Evolutionary conservation across 1,140 invertebrate species (phyloP), one percentile per base, ranked within the genome.

Genomic region (Drosophila micromelanica): DNA sequence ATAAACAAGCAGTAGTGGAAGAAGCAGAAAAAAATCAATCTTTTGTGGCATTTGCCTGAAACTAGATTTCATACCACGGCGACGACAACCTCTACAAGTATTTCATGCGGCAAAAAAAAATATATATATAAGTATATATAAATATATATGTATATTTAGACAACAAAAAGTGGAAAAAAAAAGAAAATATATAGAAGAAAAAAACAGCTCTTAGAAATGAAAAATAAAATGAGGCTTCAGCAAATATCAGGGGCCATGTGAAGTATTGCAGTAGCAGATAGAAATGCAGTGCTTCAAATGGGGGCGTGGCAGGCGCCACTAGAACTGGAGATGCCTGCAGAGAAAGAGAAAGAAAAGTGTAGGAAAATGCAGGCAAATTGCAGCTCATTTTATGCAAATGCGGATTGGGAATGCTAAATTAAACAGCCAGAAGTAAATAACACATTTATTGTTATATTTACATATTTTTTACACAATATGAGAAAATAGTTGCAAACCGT

Each of bases 11-110:
- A 54, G 55, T 48, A 55, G 43, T 60, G 38, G 40, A 59, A 60
- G 42, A 46, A 60, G 59, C 23, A 40, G 57, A 59, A 69, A 76
- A 84, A 86, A 80, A 80, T 86, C 77, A 74, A 86, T 85, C 81
- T 85, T 85, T 73, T 85, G 69, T 85, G 76, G 76, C 76, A 85
- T 80, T 84, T 84, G 76, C 68, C 73, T 76, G 80, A 80, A 84
- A 79, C 76, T 76, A 84, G 76, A 84, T 81, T 81, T 77, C 48
- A 70, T 55, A 69, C 64, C 60, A 69, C 46, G 40, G 55, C 54
- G 45, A 49, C 71, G 71, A 76, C 80, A 68, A 81, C 71, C 61
- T 59, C 73, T 54, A 69, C 67, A 65, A 79, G 78, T 70, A 79
- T 81, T 73, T 78, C 57, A 76, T 76, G 78, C 78, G 59, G 80